Evolutionary conservation across 2,888 invertebrate genomes (phyloP).

Genomic region (Leptinotarsa tumamoca): DNA sequence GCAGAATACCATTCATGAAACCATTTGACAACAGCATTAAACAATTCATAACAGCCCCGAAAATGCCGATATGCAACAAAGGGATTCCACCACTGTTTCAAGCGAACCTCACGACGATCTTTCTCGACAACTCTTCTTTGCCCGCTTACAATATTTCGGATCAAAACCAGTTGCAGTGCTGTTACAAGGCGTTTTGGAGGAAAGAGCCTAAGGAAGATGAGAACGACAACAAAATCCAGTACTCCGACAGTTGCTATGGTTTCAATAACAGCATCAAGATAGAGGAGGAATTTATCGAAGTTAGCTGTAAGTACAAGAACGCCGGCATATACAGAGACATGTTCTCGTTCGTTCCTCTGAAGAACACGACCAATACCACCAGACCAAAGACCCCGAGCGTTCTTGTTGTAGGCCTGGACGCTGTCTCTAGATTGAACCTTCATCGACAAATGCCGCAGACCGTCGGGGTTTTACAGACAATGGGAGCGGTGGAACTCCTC

Average conservation of each 20-base stretch:
- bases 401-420: conserved; percentile 85
- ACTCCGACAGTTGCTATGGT: conserved; percentile 66
- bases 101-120: conserved; percentile 73
- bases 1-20: conserved; percentile 75
- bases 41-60: conserved; percentile 69
- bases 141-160: conserved; percentile 68
- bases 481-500: conserved; percentile 80
- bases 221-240: conserved; percentile 68
- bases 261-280: conserved; percentile 68
- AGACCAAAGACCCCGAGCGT: conserved; percentile 71
- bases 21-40: conserved; percentile 72
- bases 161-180: conserved; percentile 70
- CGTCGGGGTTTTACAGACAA: conserved; percentile 70
- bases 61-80: conserved; percentile 69
- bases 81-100: conserved; percentile 69
- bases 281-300: conserved; percentile 76
- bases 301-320: conserved; percentile 71
- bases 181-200: conserved; percentile 73
- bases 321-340: conserved; percentile 75
- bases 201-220: conserved; percentile 67
- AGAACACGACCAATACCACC: conserved; percentile 49
- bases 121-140: conserved; percentile 68
- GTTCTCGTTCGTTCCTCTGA: conserved; percentile 74
- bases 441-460: conserved; percentile 86
- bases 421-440: conserved; percentile 87